These are phyloP conservation scores for Eolophus roseicapilla DNA, from an alignment of 2,113 vertebrate species.

Conservation along the genomic window DNA sequence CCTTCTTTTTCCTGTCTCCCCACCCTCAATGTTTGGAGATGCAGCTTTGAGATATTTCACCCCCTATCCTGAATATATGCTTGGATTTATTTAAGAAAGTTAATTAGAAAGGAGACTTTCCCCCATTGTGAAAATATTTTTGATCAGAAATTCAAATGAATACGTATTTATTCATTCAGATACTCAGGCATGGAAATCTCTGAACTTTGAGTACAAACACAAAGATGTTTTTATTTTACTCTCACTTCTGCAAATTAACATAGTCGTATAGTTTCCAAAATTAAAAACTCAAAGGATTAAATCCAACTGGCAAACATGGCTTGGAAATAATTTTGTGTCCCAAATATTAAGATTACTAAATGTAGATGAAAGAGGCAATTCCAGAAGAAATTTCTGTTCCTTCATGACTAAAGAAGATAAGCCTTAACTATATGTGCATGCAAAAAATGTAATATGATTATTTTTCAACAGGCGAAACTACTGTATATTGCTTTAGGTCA, in stretches of 20 bases:
- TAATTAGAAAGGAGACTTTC: background rate
- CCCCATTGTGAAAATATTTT: background rate
- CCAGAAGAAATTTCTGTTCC: constrained; percentile 29
- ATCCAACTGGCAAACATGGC: background rate
- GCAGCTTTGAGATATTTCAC: background rate
- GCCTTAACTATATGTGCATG: constrained; percentile 15
- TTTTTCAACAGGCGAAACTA: background rate
- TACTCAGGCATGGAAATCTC: background rate
- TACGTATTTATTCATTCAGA: background rate
- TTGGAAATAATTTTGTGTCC: constrained; percentile 21
- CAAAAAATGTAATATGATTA: constrained; percentile 27
- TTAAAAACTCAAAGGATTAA: constrained; percentile 43
- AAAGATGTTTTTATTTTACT: constrained; percentile 27
- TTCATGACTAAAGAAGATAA: constrained; percentile 33
- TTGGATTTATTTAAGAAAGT: background rate
- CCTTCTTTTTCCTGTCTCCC: background rate
- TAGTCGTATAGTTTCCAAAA: constrained; percentile 3
- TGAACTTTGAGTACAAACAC: background rate
- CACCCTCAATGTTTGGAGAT: background rate
- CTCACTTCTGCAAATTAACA: constrained; percentile 40
- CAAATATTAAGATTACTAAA: constrained; percentile 43
- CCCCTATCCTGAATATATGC: background rate
- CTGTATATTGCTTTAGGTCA: background rate
- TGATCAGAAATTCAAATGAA: background rate
- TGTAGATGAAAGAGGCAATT: constrained; percentile 53